Percentiles rank a stretch among this genome's conserved stretches.
Conservation (phyloP, 1,140 invertebrate species). For the Euura lappo region DNA sequence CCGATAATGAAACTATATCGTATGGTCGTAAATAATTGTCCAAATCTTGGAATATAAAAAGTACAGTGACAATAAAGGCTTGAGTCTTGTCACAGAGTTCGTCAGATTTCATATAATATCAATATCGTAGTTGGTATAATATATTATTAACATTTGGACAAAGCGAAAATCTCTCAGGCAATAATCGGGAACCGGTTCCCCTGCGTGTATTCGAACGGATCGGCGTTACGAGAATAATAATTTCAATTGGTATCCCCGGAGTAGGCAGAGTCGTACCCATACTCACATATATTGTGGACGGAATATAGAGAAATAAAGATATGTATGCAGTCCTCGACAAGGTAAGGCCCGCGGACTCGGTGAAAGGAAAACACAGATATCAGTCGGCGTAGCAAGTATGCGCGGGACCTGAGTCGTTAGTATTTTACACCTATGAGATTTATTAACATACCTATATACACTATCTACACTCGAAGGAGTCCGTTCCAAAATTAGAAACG, state of each 20-base stretch:
- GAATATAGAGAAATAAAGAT: slow-evolving; percentile 48
- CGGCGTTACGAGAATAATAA: slow-evolving; percentile 38
- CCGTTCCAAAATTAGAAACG: slow-evolving; percentile 15
- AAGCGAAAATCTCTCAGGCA: not conserved
- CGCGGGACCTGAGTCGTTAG: slow-evolving; percentile 22
- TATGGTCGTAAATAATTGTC: too few relatives aligned
- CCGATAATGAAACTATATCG: too few relatives aligned
- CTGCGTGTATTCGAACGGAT: slow-evolving; percentile 1
- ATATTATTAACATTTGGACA: not conserved
- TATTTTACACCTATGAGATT: slow-evolving; percentile 17
- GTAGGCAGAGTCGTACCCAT: slow-evolving; percentile 25
- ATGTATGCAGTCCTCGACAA: slow-evolving; percentile 34
- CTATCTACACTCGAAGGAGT: slow-evolving; percentile 18
- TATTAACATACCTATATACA: slow-evolving; percentile 18
- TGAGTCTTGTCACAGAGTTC: too few relatives aligned
- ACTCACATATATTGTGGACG: slow-evolving; percentile 11
- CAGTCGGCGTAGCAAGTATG: slow-evolving; percentile 6
- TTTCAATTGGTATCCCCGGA: slow-evolving; percentile 48
- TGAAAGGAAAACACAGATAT: slow-evolving; percentile 56
- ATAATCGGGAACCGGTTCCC: not conserved
- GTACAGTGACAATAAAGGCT: too few relatives aligned
- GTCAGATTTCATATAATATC: too few relatives aligned
- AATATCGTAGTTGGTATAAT: too few relatives aligned
- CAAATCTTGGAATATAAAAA: too few relatives aligned
- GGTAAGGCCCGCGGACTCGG: slow-evolving; percentile 42